phyloP scores from a whole-genome alignment of 2,888 invertebrate genomes.

The Torymus auratus region DNA sequence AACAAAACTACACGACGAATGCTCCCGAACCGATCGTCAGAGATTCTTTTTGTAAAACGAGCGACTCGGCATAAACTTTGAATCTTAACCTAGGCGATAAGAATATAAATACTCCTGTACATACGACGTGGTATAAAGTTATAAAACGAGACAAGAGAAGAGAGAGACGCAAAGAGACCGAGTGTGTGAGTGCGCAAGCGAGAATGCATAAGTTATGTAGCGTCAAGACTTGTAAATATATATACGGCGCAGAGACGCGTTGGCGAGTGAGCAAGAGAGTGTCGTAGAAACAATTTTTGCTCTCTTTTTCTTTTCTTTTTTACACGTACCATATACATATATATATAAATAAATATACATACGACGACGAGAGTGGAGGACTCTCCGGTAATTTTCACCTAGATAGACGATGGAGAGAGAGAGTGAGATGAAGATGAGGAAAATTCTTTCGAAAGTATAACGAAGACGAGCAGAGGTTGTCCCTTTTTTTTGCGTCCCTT shows the following conservation, averaged over 20 bases:
- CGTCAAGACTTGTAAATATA: conserved; percentile 50
- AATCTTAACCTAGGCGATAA: conserved; percentile 49
- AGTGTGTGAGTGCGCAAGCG: background rate
- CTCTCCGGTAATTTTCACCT: no score
- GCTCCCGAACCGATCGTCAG: conserved; percentile 13
- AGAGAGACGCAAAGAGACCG: background rate
- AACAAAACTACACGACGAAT: background rate
- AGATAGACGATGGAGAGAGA: no score
- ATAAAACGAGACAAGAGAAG: conserved; percentile 3
- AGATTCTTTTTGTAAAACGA: conserved; percentile 46
- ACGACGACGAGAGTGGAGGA: background rate
- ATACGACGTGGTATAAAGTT: conserved; percentile 42
- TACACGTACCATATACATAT: conserved; percentile 14
- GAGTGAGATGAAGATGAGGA: no score
- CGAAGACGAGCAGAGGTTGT: no score
- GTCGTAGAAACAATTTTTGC: background rate
- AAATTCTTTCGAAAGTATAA: no score
- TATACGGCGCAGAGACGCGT: conserved; percentile 41
- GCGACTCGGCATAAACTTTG: conserved; percentile 29
- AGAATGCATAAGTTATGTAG: conserved; percentile 11
- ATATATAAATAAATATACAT: conserved; percentile 19
- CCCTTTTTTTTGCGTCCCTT: no score
- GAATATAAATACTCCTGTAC: conserved; percentile 55
- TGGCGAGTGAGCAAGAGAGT: background rate
- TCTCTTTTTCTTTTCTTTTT: conserved; percentile 35